Evolutionary conservation across 2,113 vertebrate species (phyloP), one percentile per base, ranked within the genome.

Genomic region (Falco punctatus): DNA sequence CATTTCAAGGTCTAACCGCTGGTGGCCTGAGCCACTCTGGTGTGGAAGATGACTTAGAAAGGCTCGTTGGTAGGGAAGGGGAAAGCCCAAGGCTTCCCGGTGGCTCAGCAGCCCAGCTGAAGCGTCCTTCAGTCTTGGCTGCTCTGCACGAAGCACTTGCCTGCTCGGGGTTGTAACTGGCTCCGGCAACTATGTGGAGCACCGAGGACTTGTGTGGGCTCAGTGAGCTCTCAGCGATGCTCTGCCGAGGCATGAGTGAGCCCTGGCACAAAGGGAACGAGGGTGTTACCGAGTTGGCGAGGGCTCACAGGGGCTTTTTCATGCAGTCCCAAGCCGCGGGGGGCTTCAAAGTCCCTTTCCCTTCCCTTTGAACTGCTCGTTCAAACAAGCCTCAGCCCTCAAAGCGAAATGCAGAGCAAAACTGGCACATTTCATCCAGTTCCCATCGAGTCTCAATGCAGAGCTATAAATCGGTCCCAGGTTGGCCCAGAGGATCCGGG

Each of bases 331-430:
- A 77, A 88, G 40, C 93, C 7, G 0, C 5, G 1, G 87, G 84
- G 80, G 92, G 61, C 88, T 94, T 97, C 93, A 96, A 91, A 97
- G 86, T 48, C 40, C 72, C 67, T n/a, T 82, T 94, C 6, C 24
- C 57, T 88, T 91, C 94, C 80, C 95, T 97, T 97, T 97, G 96
- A 97, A 95, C 58, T 67, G 40, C 93, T 80, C 2, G 42, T 96
- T 97, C 95, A 97, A 94, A 97, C 26, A 24, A 83, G 44, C 54
- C 27, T 32, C 44, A 78, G 78, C 73, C 35, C 86, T 96, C 90
- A 96, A 95, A 97, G 95, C 7, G 9, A 55, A 87, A 49, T 3
- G 1, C 77, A 0, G 58, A 93, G 94, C 59, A 51, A 69, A 94
- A 89, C 88, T 6, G 32, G 18, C 3, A 6, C 48, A 24, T 90